These are phyloP conservation scores for Eleginops maclovinus DNA, from an alignment of 2,113 vertebrate genomes.

Conservation along the genomic window DNA sequence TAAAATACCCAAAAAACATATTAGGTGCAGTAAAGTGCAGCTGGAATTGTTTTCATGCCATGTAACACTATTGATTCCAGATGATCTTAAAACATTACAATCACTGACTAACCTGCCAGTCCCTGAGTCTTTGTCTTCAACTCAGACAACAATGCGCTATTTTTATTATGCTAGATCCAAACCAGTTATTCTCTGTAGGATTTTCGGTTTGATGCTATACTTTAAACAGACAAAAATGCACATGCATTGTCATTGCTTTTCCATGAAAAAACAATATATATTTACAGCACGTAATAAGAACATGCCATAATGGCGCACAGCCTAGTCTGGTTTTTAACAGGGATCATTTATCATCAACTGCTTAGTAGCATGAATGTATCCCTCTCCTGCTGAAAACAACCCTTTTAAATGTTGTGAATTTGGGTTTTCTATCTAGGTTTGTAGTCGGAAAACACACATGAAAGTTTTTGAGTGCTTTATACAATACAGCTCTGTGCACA, in stretches of 20 bases:
- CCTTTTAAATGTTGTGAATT: slow-evolving; percentile 46
- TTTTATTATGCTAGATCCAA: slow-evolving; percentile 7
- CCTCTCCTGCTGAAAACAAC: slow-evolving; percentile 44
- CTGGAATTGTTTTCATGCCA: neutral
- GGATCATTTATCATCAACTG: slow-evolving; percentile 56
- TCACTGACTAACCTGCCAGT: slow-evolving; percentile 1
- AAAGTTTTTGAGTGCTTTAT: slow-evolving; percentile 27
- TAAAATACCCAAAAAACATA: neutral
- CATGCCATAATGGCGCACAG: slow-evolving; percentile 35
- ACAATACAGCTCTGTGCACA: slow-evolving; percentile 12
- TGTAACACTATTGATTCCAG: neutral
- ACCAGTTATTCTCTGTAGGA: slow-evolving; percentile 27
- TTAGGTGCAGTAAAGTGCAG: neutral
- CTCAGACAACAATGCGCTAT: neutral
- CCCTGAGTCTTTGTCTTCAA: neutral
- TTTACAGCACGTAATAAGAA: slow-evolving; percentile 40
- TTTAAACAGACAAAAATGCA: slow-evolving; percentile 37
- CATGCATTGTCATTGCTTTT: neutral
- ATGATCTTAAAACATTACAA: neutral
- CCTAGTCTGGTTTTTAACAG: slow-evolving; percentile 56
- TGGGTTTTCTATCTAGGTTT: slow-evolving; percentile 44
- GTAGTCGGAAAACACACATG: slow-evolving; percentile 13
- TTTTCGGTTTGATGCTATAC: slow-evolving; percentile 25
- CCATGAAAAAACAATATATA: slow-evolving; percentile 18
- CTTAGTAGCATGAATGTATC: slow-evolving; percentile 60